Evolutionary conservation across 2,797 vertebrate genomes (phyloP), one percentile per base, ranked within the genome.

Genomic region (Pteropus rufus): DNA sequence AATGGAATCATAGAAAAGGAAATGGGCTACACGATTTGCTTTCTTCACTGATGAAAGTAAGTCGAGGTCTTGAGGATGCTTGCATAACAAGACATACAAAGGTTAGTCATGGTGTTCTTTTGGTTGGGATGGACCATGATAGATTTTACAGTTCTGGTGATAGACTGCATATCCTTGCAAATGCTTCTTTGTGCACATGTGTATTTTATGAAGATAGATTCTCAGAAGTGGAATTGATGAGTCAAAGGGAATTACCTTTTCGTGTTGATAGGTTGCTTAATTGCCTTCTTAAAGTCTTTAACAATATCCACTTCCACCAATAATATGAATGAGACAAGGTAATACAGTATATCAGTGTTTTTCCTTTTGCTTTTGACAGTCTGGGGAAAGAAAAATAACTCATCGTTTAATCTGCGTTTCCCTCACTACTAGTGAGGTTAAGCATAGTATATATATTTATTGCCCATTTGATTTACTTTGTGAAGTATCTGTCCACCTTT

Each of bases 171-270:
- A 46, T 36, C 15, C 72, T 88, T 92, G 31, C 52, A 58, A 0
- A 16, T 41, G 64, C 36, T 83, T 60, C 56, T 89, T 46, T 56
- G 56, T 79, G 54, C 58, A 65, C 31, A 29, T 14, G 7, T 19
- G 15, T 52, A n/a, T 82, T 73, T 73, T 83, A 44, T 41, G 44
- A 80, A 34, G 41, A n/a, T n/a, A 15, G 60, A 73, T 65, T 64
- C 83, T 88, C 62, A 79, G 36, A 91, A 89, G 73, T 29, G 26
- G 76, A 82, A 73, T 67, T 69, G 69, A 84, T 76, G 41, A 82
- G 56, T 80, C 86, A 80, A 94, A 94, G 39, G 46, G 19, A 96
- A 14, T 87, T 93, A 82, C 14, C 11, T 70, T 92, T 90, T 49
- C 41, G 39, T 79, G 62, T 82, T 77, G 34, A 58, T 49, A 70